Percentiles rank a stretch among this genome's conserved stretches.
Conservation (phyloP, 2,113 vertebrate genomes). For the Hydrochoerus hydrochaeris region DNA sequence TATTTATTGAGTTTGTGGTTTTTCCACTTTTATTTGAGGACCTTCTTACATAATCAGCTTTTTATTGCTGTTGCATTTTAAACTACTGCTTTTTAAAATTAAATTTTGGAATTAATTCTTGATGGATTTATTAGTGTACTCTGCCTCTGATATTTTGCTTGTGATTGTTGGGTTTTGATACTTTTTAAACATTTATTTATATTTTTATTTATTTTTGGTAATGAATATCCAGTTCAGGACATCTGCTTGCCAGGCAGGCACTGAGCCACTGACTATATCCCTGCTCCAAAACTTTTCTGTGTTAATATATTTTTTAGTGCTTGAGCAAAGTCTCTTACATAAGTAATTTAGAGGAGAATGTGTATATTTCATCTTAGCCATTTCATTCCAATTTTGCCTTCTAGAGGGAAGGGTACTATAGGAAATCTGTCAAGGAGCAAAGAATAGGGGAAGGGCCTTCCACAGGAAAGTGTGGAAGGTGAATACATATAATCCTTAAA, state of each 20-base stretch:
- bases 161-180: background rate
- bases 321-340: background rate
- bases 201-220: too few relatives aligned
- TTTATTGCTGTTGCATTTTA: too few relatives aligned
- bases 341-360: background rate
- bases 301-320: background rate
- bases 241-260: too few relatives aligned
- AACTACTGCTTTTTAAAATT: background rate
- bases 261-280: too few relatives aligned
- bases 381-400: background rate
- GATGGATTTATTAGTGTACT: background rate
- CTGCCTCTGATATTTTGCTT: background rate
- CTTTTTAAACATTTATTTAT: background rate
- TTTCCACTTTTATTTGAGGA: background rate
- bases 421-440: background rate
- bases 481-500: too few relatives aligned
- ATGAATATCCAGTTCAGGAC: too few relatives aligned
- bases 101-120: background rate
- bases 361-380: background rate
- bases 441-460: too few relatives aligned
- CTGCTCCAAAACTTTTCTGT: background rate
- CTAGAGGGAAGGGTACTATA: background rate
- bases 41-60: too few relatives aligned
- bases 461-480: too few relatives aligned
- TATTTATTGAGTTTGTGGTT: background rate